These are phyloP conservation scores for Gymnothorax javanicus DNA, from an alignment of 2,797 vertebrate genomes.

Conservation along the genomic window DNA sequence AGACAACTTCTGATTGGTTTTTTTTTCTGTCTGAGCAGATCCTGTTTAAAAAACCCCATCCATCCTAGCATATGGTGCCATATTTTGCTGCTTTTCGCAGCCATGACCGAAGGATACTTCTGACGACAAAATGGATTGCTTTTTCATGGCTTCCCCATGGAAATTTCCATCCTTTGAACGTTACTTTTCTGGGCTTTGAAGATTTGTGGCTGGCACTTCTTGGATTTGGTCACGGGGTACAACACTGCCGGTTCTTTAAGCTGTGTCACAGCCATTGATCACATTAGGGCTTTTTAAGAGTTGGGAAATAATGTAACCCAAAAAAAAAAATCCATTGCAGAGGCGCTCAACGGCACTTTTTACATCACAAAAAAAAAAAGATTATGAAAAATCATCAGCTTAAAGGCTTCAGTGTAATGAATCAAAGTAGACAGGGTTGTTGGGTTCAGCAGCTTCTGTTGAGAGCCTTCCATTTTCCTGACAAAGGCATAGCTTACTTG, in stretches of 20 bases:
- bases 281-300: neutral
- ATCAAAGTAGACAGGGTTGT: neutral
- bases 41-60: neutral
- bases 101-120: neutral
- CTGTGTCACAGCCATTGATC: neutral
- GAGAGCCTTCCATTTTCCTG: neutral
- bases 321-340: neutral
- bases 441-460: neutral
- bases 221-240: conserved; percentile 2
- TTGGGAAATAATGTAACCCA: neutral
- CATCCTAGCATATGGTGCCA: neutral
- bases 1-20: neutral
- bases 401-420: neutral
- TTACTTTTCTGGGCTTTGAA: conserved; percentile 25
- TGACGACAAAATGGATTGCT: neutral
- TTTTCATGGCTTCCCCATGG: neutral
- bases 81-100: conserved; percentile 1
- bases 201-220: conserved; percentile 11
- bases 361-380: neutral
- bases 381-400: neutral
- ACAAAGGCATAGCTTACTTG: neutral
- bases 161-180: conserved; percentile 3
- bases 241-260: neutral
- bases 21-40: neutral
- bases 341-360: neutral